A percentile compares a stretch with the other conserved stretches of the same genome.
These are phyloP conservation scores for Myioborus melanocephalus DNA, from an alignment of 2,797 vertebrate genomes.

Conservation along the genomic window DNA sequence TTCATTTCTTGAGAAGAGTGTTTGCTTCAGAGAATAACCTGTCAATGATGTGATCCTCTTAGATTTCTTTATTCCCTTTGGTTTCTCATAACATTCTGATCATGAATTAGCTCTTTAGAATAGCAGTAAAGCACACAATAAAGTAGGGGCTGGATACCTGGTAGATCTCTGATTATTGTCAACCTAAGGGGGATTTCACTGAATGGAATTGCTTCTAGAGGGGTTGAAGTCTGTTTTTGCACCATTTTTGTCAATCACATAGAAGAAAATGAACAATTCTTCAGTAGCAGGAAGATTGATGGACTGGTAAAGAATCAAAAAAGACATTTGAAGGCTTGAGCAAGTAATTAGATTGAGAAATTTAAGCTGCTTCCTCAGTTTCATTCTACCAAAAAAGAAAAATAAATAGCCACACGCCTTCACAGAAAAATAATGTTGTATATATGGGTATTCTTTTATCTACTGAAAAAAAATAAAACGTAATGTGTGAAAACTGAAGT, in stretches of 20 bases:
- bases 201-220: neutral
- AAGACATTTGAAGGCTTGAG: neutral
- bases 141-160: neutral
- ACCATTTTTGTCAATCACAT: neutral
- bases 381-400: neutral
- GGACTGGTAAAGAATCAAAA: neutral
- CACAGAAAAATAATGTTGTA: neutral
- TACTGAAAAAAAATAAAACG: neutral
- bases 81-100: neutral
- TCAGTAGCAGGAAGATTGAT: neutral
- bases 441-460: neutral
- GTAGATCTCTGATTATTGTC: neutral
- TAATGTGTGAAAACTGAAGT: neutral
- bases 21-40: neutral
- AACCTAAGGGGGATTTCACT: neutral
- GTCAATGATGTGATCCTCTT: neutral
- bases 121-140: neutral
- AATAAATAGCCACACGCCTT: neutral
- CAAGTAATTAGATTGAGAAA: neutral
- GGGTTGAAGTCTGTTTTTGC: neutral
- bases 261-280: neutral
- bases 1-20: neutral
- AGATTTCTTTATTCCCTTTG: neutral
- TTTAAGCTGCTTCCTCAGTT: neutral
- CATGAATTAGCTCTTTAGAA: neutral